Base-by-base conservation (phyloP, 2,113 vertebrate genomes). In the Tricholaema leucomelas region DNA sequence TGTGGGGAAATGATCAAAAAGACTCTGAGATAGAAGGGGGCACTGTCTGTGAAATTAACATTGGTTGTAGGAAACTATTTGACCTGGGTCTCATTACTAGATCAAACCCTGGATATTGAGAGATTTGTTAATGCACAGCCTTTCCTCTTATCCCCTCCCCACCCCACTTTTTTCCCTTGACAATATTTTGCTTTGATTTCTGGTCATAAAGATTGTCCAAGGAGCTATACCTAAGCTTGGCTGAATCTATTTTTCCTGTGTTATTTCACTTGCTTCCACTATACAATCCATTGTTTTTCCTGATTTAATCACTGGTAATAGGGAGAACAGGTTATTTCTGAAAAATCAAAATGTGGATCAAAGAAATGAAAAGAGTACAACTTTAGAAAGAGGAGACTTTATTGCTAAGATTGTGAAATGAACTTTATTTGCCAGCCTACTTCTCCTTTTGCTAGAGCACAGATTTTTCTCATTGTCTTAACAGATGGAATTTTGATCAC, bases 391-490 rank as follows among this genome's bases (percentile, higher is more conserved):
- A 59, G 15, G n/a, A 72, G 8, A 70, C 8, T 12, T 77, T 59
- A 55, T 50, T 79, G 11, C 55, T 73, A 65, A 59, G 70, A 48
- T 33, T 55, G 8, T 83, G 21, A 73, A 70, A 58, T 60, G 5
- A 77, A 77, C 19, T 86, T 93, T 90, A 87, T 80, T 80, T 87
- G 14, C 28, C 50, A 91, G 19, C 4, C 15, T 17, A 55, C 18
- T 91, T 77, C 12, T 76, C 46, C 28, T 72, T 91, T 77, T 85
- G 31, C 36, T 50, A 75, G 87, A 86, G 78, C 16, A 69, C 27
- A 46, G 20, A 15, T 36, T 84, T 84, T 95, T 94, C 54, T 80
- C 58, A 67, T 84, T 77, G 36, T 79, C 70, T 38, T 61, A 61
- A 14, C 24, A 70, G n/a, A 25, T 0, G 4, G 42, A 81, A 78